These are phyloP conservation scores for Triplophysa rosa DNA, from an alignment of 2,113 vertebrate genomes.

Conservation along the genomic window DNA sequence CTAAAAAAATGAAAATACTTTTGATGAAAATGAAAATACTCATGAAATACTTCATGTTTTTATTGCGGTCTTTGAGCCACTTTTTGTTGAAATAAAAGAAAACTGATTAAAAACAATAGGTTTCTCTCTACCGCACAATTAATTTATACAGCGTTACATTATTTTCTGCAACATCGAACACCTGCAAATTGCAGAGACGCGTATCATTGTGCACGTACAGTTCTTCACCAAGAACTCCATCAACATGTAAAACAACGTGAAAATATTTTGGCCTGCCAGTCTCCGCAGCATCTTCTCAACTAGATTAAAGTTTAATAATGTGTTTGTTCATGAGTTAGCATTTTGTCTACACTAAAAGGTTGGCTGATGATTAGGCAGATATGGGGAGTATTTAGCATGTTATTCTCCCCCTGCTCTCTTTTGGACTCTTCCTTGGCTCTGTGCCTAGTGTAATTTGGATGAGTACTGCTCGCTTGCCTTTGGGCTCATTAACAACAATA, in stretches of 20 bases:
- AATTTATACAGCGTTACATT: neutral
- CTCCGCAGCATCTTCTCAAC: neutral
- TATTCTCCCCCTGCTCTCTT: slow-evolving; percentile 49
- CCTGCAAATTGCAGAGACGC: neutral
- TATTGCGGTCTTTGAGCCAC: neutral
- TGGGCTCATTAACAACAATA: slow-evolving; percentile 83
- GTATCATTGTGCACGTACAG: neutral
- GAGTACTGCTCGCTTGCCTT: slow-evolving; percentile 79
- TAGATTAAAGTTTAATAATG: neutral
- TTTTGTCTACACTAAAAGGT: slow-evolving; percentile 6
- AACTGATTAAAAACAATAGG: neutral
- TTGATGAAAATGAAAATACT: too few relatives aligned
- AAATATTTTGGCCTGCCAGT: neutral
- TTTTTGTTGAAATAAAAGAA: too few relatives aligned
- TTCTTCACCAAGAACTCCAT: neutral
- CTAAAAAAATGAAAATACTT: too few relatives aligned
- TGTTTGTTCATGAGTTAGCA: slow-evolving; percentile 30
- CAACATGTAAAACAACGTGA: neutral
- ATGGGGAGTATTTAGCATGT: slow-evolving; percentile 60
- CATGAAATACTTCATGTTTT: neutral
- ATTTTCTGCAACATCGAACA: neutral
- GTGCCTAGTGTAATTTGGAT: slow-evolving; percentile 80
- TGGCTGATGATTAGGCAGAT: slow-evolving; percentile 11
- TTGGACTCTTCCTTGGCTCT: slow-evolving; percentile 75
- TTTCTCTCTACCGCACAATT: neutral